phyloP scores from a whole-genome alignment of 2,113 vertebrate species.

The Trichomycterus rosablanca region DNA sequence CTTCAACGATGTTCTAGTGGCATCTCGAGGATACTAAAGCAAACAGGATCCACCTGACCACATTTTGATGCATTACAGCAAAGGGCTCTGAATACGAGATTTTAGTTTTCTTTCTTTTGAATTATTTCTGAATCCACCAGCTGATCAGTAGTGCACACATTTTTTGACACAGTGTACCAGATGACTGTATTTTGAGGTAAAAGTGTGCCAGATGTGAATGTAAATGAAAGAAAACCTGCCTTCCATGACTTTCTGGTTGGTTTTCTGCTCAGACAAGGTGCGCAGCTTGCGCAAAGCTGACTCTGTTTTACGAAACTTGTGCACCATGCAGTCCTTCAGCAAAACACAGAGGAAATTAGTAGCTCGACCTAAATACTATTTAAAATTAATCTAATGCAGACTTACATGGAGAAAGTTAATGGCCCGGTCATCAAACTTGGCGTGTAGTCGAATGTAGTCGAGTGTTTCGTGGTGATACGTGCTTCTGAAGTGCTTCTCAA shows the following conservation, averaged over 20 bases:
- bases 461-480: constrained; percentile 75
- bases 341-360: constrained; percentile 9
- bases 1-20: no score
- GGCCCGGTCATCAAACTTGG: constrained; percentile 82
- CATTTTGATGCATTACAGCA: no score
- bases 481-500: constrained; percentile 80
- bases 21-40: no score
- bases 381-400: constrained; percentile 1
- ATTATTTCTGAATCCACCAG: no score
- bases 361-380: neutral
- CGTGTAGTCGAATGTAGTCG: constrained; percentile 81
- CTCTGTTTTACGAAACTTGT: constrained; percentile 82
- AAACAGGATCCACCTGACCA: no score
- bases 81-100: no score
- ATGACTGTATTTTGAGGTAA: no score
- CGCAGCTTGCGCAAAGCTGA: constrained; percentile 66
- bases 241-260: constrained; percentile 36
- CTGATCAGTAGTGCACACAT: no score
- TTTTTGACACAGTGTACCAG: no score
- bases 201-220: neutral
- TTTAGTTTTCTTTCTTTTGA: no score
- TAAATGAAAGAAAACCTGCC: neutral
- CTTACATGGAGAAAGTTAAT: constrained; percentile 84
- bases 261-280: constrained; percentile 23
- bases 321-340: constrained; percentile 80